phyloP scores from a whole-genome alignment of 1,140 invertebrate species.

The Zophobas atratus region DNA sequence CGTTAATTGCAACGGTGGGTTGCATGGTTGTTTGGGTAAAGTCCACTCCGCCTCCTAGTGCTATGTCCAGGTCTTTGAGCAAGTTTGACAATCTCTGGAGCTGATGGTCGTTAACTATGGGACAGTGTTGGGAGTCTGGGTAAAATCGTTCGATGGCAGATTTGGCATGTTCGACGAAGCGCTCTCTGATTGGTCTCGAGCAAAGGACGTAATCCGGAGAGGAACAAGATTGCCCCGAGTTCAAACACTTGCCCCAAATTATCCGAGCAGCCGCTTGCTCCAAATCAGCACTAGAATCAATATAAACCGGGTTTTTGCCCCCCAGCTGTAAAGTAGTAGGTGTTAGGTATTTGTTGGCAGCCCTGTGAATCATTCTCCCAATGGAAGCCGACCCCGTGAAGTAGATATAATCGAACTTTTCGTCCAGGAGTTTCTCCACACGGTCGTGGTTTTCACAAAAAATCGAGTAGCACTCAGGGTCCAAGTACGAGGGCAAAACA shows the following conservation, averaged over 20 bases:
- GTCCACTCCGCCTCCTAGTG: slow-evolving; percentile 84
- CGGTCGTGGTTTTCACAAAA: slow-evolving; percentile 84
- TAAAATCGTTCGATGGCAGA: too few species aligned
- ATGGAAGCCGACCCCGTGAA: slow-evolving; percentile 93
- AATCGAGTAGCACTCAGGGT: slow-evolving; percentile 72
- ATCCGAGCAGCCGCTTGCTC: too few species aligned
- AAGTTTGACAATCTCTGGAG: slow-evolving; percentile 70
- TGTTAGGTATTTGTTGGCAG: slow-evolving; percentile 93
- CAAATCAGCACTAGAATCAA: slow-evolving; percentile 85
- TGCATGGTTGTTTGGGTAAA: slow-evolving; percentile 82
- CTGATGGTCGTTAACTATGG: slow-evolving; percentile 90
- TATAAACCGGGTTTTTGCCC: slow-evolving; percentile 93
- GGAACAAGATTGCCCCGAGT: too few species aligned
- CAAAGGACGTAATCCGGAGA: too few species aligned
- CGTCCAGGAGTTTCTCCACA: slow-evolving; percentile 88
- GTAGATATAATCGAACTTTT: slow-evolving; percentile 97
- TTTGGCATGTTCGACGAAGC: too few species aligned
- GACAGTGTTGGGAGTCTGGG: slow-evolving; percentile 80
- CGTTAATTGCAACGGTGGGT: slow-evolving; percentile 86
- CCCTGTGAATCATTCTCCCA: slow-evolving; percentile 89
- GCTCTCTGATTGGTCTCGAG: too few species aligned
- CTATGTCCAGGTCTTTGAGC: slow-evolving; percentile 78
- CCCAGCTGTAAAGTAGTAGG: slow-evolving; percentile 96
- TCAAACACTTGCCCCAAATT: too few species aligned
- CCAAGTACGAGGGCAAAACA: slow-evolving; percentile 90